Base-by-base conservation (phyloP, 2,888 invertebrate species). In the Neoitamus cyanurus region DNA sequence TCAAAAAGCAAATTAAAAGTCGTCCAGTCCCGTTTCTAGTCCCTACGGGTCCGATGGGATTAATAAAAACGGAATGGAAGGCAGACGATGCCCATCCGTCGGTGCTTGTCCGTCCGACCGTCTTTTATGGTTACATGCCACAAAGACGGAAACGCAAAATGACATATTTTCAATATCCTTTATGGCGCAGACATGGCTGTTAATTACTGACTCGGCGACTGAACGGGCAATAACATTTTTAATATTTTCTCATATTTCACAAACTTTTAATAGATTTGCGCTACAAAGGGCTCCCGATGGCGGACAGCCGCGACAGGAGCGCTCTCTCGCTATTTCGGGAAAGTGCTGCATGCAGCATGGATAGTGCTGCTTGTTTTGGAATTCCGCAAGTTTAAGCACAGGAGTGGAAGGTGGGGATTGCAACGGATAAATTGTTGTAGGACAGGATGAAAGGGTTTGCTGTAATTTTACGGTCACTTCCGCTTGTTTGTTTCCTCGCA, bases 91-190 rank as follows among this genome's bases (percentile, higher is more conserved):
- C 13, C 70, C 70, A 58, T 58, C 31, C 70, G 31, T 70, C 30
- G 70, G 5, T 31, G n/a, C n/a, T 31, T 28, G 30, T 70, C 15
- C 70, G 30, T 70, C 31, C 31, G 15, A 31, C 68, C 31, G 70
- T 70, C 70, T 70, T 70, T 70, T 70, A 70, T 70, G 70, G 31
- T 70, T 70, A 70, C 70, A 31, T 30, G 70, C 70, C 15, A 70
- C 30, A 31, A 69, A 58, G 58, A 58, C 58, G 70, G 70, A 70
- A 70, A 70, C 70, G 70, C 31, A 70, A 70, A 70, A 70, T 70
- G 70, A 70, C 70, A 70, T 70, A 70, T 70, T 70, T 69, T 30
- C 70, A 70, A 70, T 70, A 70, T 70, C 31, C 70, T 70, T 31
- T 70, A 70, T 70, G 70, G 70, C 31, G 70, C 6, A 70, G 31